Percentiles rank a stretch among this genome's conserved stretches.
Evolutionary conservation across 1,140 invertebrate genomes (phyloP).

Genomic region (Oscheius sp.): DNA sequence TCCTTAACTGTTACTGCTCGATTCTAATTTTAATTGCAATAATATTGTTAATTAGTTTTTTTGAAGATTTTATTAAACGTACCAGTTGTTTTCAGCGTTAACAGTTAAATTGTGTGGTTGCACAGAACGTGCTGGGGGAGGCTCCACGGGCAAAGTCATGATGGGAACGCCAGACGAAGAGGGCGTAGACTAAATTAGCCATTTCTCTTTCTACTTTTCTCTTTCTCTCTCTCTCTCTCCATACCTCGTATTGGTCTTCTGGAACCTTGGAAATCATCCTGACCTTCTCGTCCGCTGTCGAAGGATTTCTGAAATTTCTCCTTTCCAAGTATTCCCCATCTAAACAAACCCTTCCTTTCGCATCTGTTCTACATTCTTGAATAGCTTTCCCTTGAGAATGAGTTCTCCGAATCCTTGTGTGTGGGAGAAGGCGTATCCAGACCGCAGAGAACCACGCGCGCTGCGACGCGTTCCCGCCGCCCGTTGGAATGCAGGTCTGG

Average conservation of each 20-base stretch:
- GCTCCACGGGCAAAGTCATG: slow-evolving; percentile 11
- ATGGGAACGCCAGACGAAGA: slow-evolving; percentile 7
- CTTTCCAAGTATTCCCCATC: background rate
- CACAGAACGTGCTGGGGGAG: background rate
- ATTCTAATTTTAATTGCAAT: too few species aligned
- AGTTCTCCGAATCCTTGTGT: slow-evolving; percentile 92
- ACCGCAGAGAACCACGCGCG: slow-evolving; percentile 82
- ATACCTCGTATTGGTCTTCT: background rate
- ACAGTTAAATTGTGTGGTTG: slow-evolving; percentile 11
- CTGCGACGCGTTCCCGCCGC: slow-evolving; percentile 78
- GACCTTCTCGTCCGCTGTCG: background rate
- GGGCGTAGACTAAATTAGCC: background rate
- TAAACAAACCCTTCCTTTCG: background rate
- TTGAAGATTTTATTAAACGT: too few species aligned
- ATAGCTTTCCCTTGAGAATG: slow-evolving; percentile 95
- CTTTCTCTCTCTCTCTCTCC: background rate
- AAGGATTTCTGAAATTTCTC: background rate
- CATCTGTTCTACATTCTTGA: slow-evolving; percentile 66
- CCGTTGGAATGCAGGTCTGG: slow-evolving; percentile 71
- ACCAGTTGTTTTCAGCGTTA: slow-evolving; percentile 19
- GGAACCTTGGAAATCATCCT: background rate
- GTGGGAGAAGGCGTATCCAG: slow-evolving; percentile 97
- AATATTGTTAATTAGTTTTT: too few species aligned
- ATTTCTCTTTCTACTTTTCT: too few species aligned
- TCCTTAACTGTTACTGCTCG: too few species aligned